Base-by-base conservation (phyloP, 2,888 invertebrate genomes). In the Globia sparganii region DNA sequence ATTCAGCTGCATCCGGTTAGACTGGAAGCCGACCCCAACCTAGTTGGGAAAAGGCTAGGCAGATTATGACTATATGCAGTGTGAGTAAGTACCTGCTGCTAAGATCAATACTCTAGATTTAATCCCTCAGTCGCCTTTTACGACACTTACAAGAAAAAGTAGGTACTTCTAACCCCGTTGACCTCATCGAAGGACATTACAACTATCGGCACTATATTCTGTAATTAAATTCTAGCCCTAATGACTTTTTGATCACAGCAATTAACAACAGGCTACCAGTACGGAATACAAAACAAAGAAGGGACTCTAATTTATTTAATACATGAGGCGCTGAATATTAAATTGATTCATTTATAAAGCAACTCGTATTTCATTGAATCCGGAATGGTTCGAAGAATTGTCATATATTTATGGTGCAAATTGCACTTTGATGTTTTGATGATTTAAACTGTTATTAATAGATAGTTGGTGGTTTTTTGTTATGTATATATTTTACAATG, bases 181-280 rank as follows among this genome's bases (percentile, higher is more conserved):
- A 79, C 56, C 70, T n/a, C 18, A 40, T 34, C 40, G 65, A 75
- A 80, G 28, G 40, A 13, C 69, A 56, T 49, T 61, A 64, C 43
- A 62, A 58, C 59, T 58, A 80, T 76, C 61, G 31, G 15, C 46
- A 66, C 69, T 62, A 62, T 62, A 72, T 76, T 62, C 62, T 37
- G 25, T 77, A 72, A 77, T 77, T 73, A 69, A 71, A 65, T 58
- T 81, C 31, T 13, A 56, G 18, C 64, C 49, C 28, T 85, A 85
- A 85, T 72, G 78, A 85, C 85, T 78, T 75, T 81, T 75, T 81
- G 82, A 85, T 81, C 61, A 74, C 68, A 59, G 66, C 72, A 85
- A 83, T 85, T 85, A 83, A 81, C 72, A 78, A 58, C 37, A 21
- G 21, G 59, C 81, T 64, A 68, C 77, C 81, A 71, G 81, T 43